Evolutionary conservation across 2,797 vertebrate genomes (phyloP).

Genomic region (Cyclopterus lumpus): DNA sequence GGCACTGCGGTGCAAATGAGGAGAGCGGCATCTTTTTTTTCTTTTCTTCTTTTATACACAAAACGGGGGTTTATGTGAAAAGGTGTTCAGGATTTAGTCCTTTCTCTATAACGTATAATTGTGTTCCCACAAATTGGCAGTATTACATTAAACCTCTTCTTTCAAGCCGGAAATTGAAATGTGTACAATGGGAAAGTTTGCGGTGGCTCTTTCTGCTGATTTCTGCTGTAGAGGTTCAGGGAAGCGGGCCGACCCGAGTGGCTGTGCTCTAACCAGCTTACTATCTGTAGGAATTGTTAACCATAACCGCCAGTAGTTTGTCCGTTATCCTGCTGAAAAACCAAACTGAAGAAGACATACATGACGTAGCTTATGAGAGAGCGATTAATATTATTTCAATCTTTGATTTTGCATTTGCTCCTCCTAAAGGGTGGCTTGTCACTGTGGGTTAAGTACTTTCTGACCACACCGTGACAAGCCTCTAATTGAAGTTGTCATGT

Average conservation of each 20-base stretch:
- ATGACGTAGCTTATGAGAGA: background rate
- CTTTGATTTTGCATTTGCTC: conserved; percentile 6
- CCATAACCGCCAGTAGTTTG: background rate
- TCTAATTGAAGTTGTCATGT: conserved; percentile 36
- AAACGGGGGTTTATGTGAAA: conserved; percentile 48
- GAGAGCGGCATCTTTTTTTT: conserved; percentile 55
- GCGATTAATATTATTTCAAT: background rate
- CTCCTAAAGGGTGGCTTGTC: background rate
- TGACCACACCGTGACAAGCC: conserved; percentile 23
- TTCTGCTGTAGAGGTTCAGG: background rate
- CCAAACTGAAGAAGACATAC: background rate
- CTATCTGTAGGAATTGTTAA: background rate
- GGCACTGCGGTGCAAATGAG: conserved; percentile 63
- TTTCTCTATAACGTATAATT: conserved; percentile 49
- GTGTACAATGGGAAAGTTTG: conserved; percentile 16
- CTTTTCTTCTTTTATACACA: conserved; percentile 30
- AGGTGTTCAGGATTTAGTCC: conserved; percentile 50
- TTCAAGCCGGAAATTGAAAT: conserved; percentile 50
- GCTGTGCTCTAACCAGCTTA: background rate
- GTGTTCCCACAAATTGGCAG: conserved; percentile 47
- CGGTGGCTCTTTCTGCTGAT: conserved; percentile 1
- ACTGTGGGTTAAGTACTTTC: conserved; percentile 11
- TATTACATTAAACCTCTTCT: conserved; percentile 47
- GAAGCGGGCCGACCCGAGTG: background rate
- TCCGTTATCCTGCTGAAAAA: background rate